Evolutionary conservation across 2,113 vertebrate genomes (phyloP).

Genomic region (Actinemys pallida): DNA sequence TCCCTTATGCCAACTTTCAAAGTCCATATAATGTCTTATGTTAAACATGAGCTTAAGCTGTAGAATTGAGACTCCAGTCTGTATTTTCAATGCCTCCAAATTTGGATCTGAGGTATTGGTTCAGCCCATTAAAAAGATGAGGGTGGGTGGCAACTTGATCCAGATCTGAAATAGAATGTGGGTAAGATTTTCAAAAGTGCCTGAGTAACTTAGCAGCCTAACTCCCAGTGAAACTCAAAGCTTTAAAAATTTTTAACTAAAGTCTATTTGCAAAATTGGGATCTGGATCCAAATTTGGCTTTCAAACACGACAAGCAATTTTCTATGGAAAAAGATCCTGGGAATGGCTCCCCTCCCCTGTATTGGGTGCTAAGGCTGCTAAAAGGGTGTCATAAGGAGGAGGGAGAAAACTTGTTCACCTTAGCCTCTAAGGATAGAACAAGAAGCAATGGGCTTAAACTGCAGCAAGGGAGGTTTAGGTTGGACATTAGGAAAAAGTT

Average conservation of each 20-base stretch:
- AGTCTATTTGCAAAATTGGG: not conserved
- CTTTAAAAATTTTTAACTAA: not conserved
- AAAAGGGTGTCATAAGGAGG: too few relatives aligned
- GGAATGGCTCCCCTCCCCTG: not conserved
- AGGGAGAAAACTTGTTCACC: too few relatives aligned
- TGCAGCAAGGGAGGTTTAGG: too few relatives aligned
- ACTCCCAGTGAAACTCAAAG: not conserved
- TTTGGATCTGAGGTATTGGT: not conserved
- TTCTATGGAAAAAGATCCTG: not conserved
- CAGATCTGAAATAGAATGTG: rapidly evolving
- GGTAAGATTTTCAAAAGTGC: not conserved
- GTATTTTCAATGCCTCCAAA: not conserved
- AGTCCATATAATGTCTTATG: rapidly evolving
- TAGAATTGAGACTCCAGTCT: rapidly evolving
- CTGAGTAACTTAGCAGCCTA: not conserved
- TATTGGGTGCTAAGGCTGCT: too few relatives aligned
- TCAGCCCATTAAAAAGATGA: rapidly evolving
- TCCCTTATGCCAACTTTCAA: not conserved
- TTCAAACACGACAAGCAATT: not conserved
- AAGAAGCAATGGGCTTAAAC: too few relatives aligned
- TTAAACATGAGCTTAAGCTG: rapidly evolving
- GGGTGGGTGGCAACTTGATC: not conserved
- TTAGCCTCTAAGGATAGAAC: too few relatives aligned
- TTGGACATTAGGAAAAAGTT: too few relatives aligned
- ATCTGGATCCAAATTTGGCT: not conserved